These are phyloP conservation scores for Trichomycterus rosablanca DNA, from an alignment of 2,113 vertebrate species.

Conservation along the genomic window DNA sequence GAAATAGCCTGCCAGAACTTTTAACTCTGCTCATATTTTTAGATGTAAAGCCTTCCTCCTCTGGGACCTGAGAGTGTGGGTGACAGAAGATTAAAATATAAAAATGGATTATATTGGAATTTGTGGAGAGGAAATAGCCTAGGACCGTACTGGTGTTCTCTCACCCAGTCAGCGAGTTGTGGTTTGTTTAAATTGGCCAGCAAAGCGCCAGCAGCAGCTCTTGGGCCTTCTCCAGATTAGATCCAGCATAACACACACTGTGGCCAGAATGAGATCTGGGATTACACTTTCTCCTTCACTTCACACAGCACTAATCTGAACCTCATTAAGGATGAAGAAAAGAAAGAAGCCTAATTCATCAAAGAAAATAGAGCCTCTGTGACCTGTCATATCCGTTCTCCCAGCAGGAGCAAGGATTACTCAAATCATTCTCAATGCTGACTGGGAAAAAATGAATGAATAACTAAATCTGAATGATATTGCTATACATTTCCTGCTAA, in stretches of 20 bases:
- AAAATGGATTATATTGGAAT: conserved; percentile 62
- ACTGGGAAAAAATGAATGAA: too few species aligned
- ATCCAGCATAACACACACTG: background rate
- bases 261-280: background rate
- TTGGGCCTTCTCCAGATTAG: conserved; percentile 3
- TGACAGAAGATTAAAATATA: conserved; percentile 59
- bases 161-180: conserved; percentile 51
- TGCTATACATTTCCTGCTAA: too few species aligned
- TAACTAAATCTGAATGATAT: too few species aligned
- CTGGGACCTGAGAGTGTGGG: conserved; percentile 32
- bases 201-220: conserved; percentile 30
- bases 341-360: conserved; percentile 17
- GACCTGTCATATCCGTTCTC: too few species aligned
- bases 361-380: background rate
- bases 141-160: conserved; percentile 31
- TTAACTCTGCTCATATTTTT: background rate
- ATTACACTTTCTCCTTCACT: background rate
- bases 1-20: background rate
- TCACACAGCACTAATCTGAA: conserved; percentile 13
- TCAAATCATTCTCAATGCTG: too few species aligned
- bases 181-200: conserved; percentile 67
- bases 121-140: conserved; percentile 45
- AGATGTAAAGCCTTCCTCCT: background rate
- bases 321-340: background rate
- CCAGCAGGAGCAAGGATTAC: background rate